Conservation (phyloP, 2,113 vertebrate genomes). For the Pholis gunnellus region DNA sequence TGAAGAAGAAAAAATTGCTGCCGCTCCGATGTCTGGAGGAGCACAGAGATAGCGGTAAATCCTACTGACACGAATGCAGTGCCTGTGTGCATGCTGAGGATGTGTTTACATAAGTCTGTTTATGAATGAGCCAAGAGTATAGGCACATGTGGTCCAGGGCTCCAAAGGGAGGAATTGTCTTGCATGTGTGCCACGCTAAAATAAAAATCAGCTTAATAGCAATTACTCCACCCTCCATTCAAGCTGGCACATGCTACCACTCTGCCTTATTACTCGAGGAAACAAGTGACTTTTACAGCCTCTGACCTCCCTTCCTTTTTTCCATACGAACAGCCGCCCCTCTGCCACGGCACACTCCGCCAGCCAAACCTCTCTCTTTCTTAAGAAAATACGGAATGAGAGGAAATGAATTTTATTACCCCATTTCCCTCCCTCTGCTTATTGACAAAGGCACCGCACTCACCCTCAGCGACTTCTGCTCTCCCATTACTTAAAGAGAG, state of each 20-base stretch:
- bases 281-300: conserved; percentile 70
- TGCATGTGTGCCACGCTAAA: conserved; percentile 25
- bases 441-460: conserved; percentile 57
- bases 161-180: conserved; percentile 3
- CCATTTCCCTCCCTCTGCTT: conserved; percentile 62
- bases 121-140: conserved; percentile 62
- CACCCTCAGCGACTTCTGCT: conserved; percentile 45
- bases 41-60: conserved; percentile 55
- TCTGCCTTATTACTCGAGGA: conserved; percentile 59
- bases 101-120: conserved; percentile 66
- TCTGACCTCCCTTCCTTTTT: conserved; percentile 67
- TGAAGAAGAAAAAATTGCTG: conserved; percentile 34
- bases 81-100: conserved; percentile 43
- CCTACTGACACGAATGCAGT: conserved; percentile 43
- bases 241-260: conserved; percentile 69
- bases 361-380: conserved; percentile 39
- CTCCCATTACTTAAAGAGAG: conserved; percentile 74
- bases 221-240: conserved; percentile 80
- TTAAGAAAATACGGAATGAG: conserved; percentile 58
- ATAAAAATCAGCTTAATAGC: conserved; percentile 70
- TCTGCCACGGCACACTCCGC: conserved; percentile 66
- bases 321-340: conserved; percentile 69
- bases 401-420: conserved; percentile 75
- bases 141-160: conserved; percentile 60
- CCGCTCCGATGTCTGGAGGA: conserved; percentile 41